A percentile compares a stretch with the other conserved stretches of the same genome.
Conservation (phyloP, 2,113 vertebrate species). For the Notarius lentiginosus region DNA sequence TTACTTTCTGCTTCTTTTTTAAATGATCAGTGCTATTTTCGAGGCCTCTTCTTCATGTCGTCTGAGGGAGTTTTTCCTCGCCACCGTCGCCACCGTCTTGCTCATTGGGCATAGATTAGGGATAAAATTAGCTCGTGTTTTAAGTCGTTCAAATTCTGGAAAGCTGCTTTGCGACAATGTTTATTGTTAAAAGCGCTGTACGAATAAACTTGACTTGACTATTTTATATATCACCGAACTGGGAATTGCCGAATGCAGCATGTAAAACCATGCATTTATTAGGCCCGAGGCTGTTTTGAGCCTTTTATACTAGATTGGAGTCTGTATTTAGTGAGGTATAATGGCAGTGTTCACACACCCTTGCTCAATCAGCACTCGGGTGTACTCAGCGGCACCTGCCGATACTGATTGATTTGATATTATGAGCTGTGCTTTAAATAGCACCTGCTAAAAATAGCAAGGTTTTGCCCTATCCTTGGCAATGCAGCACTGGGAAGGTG, state of each 20-base stretch:
- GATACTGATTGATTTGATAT: conserved; percentile 39
- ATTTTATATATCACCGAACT: background rate
- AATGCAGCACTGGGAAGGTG: conserved; percentile 13
- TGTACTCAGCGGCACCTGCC: conserved; percentile 10
- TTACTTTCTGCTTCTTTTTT: background rate
- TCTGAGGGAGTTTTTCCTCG: too few relatives aligned
- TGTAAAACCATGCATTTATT: background rate
- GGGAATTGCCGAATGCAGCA: conserved; percentile 4
- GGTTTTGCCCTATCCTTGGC: conserved; percentile 18
- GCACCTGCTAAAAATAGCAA: conserved; percentile 34
- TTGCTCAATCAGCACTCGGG: conserved; percentile 6
- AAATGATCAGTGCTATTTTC: background rate
- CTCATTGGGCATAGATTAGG: too few relatives aligned
- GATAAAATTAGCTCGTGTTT: too few relatives aligned
- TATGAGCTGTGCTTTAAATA: conserved; percentile 24
- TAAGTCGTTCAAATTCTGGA: too few relatives aligned
- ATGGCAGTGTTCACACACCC: background rate
- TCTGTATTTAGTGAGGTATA: background rate
- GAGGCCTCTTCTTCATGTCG: too few relatives aligned
- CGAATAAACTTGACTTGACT: too few relatives aligned
- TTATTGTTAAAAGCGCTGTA: too few relatives aligned
- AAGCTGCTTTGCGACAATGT: too few relatives aligned
- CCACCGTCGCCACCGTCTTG: too few relatives aligned
- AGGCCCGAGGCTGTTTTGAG: background rate
- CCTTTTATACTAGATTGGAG: background rate